These are phyloP conservation scores for Ischnus inquisitorius DNA, from an alignment of 2,888 invertebrate species.

Conservation along the genomic window DNA sequence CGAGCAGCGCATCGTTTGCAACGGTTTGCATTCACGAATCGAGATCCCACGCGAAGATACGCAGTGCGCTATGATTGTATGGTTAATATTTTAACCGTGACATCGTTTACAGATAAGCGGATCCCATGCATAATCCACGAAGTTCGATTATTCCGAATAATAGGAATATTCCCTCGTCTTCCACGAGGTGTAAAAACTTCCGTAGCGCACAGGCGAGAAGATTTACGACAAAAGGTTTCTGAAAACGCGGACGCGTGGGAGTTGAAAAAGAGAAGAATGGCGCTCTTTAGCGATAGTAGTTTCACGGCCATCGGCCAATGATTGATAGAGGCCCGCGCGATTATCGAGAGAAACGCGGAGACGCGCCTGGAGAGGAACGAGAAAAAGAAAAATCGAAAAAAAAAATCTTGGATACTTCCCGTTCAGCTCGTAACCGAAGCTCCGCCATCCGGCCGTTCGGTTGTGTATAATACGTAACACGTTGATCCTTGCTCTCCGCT, in stretches of 20 bases:
- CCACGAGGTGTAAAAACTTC: neutral
- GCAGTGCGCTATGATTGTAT: neutral
- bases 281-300: slow-evolving; percentile 1
- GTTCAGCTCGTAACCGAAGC: slow-evolving; percentile 46
- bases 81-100: slow-evolving; percentile 6
- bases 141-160: slow-evolving; percentile 12
- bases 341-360: slow-evolving; percentile 10
- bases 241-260: no score
- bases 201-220: neutral
- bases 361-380: neutral
- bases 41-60: neutral
- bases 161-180: neutral
- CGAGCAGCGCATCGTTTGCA: neutral
- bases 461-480: slow-evolving; percentile 40
- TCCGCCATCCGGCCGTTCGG: neutral
- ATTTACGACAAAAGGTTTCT: neutral
- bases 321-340: slow-evolving; percentile 39
- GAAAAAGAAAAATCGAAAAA: slow-evolving; percentile 2
- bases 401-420: slow-evolving; percentile 41
- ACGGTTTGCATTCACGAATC: neutral
- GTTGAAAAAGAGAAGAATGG: no score
- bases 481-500: slow-evolving; percentile 5
- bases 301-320: slow-evolving; percentile 54
- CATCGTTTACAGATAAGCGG: slow-evolving; percentile 13
- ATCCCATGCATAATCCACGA: neutral